These are phyloP conservation scores for Gadus macrocephalus DNA, from an alignment of 2,113 vertebrate genomes.

Conservation along the genomic window DNA sequence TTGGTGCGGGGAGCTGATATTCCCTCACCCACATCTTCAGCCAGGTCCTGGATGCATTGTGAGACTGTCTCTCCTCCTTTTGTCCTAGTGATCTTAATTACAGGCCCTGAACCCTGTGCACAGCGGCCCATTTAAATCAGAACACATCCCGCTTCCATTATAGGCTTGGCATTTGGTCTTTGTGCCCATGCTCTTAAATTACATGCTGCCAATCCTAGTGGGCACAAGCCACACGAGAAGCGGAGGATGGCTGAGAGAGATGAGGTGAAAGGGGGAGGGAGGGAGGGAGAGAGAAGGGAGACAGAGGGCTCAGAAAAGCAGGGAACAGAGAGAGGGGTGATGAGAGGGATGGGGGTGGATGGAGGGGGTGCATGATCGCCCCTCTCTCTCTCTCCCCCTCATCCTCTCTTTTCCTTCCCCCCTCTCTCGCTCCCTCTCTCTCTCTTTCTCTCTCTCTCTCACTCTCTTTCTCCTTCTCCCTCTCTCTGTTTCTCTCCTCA, in stretches of 20 bases:
- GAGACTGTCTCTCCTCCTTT: slow-evolving; percentile 67
- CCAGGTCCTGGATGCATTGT: slow-evolving; percentile 68
- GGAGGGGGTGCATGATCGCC: slow-evolving; percentile 22
- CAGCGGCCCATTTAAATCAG: slow-evolving; percentile 73
- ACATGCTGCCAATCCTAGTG: slow-evolving; percentile 77
- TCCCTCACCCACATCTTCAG: slow-evolving; percentile 54
- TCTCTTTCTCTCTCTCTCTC: no score
- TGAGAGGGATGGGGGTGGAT: neutral
- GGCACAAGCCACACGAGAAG: slow-evolving; percentile 66
- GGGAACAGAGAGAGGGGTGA: slow-evolving; percentile 16
- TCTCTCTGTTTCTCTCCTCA: slow-evolving; percentile 21
- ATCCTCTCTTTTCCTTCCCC: no score
- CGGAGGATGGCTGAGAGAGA: slow-evolving; percentile 63
- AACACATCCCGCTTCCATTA: slow-evolving; percentile 73
- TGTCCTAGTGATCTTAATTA: slow-evolving; percentile 77
- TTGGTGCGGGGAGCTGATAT: slow-evolving; percentile 51
- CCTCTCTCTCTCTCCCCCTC: no score
- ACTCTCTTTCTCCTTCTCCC: no score
- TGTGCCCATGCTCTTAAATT: slow-evolving; percentile 79
- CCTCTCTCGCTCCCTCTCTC: no score
- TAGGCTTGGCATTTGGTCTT: slow-evolving; percentile 79
- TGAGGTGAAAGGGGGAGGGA: slow-evolving; percentile 59
- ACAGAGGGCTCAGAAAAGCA: slow-evolving; percentile 38
- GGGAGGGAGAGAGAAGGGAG: slow-evolving; percentile 29
- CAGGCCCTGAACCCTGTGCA: slow-evolving; percentile 67